These are phyloP conservation scores for Macroramphosus scolopax DNA, from an alignment of 2,797 vertebrate genomes.

Conservation along the genomic window DNA sequence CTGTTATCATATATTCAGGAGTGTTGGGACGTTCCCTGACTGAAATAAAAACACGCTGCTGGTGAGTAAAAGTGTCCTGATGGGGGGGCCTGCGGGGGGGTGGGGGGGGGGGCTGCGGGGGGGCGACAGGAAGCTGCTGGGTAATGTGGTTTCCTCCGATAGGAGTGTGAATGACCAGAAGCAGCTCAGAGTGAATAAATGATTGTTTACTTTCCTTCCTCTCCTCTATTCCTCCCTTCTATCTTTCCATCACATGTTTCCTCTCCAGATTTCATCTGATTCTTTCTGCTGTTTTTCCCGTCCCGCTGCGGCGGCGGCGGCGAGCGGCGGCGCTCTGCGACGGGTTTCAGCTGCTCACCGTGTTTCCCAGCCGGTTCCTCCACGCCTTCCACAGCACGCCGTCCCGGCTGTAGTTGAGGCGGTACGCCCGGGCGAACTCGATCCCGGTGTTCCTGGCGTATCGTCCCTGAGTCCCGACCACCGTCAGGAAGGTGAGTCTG, in stretches of 20 bases:
- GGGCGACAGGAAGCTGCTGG: conserved; percentile 33
- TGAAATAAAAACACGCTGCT: too few species aligned
- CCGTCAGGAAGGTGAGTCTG: conserved; percentile 84
- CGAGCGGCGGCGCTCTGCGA: too few species aligned
- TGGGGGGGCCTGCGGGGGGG: too few species aligned
- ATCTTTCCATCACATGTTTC: conserved; percentile 24
- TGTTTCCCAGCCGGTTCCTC: conserved; percentile 82
- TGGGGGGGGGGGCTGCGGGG: too few species aligned
- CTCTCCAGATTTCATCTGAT: conserved; percentile 15
- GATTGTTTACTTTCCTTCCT: conserved; percentile 8
- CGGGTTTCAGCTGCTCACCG: conserved; percentile 68
- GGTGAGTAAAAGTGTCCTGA: too few species aligned
- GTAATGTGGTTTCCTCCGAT: conserved; percentile 38
- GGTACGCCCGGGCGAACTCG: conserved; percentile 85
- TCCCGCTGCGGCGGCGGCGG: too few species aligned
- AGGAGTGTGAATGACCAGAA: conserved; percentile 35
- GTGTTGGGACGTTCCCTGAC: too few species aligned
- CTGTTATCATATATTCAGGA: too few species aligned
- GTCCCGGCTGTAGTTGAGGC: conserved; percentile 87
- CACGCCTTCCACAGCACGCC: conserved; percentile 85
- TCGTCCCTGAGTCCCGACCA: conserved; percentile 89
- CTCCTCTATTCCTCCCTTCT: conserved; percentile 21
- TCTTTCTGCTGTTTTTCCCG: conserved; percentile 14
- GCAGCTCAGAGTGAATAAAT: conserved; percentile 11
- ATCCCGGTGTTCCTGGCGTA: conserved; percentile 84